Base-by-base conservation (phyloP, 2,113 vertebrate species). In the Lamprologus callipterus region DNA sequence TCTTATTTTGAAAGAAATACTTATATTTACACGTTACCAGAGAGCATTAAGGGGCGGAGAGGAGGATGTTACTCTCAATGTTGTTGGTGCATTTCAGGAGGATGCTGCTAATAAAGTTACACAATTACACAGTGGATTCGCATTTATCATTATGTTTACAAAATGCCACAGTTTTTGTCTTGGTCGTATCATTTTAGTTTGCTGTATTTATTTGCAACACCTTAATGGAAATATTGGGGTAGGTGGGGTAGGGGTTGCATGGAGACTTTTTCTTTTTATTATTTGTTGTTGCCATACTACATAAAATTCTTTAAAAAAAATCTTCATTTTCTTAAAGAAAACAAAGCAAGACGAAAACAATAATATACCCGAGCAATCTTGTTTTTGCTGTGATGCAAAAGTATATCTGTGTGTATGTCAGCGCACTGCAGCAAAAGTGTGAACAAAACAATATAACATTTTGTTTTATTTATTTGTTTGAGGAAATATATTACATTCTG, bases 31-130 rank as follows among this genome's bases (percentile, higher is more conserved):
- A 6, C 0, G 0, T 60, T 60, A 31, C 57, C 14, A 60, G 26
- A 17, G 57, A 60, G 26, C 8, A 17, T 60, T 60, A 60, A 31
- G 14, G 26, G 26, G 57, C 0, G 0, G 8, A 60, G 57, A 31
- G 26, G 26, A 31, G 26, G 14, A 60, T 60, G 26, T 60, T 60
- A 17, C 8, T 60, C 57, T 9, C 8, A 31, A 3, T 60, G 57
- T 60, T 60, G 3, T 6, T 60, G 26, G 14, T 0, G 8, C 57
- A 31, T 60, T 58, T 58, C 57, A 31, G 14, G 57, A 1, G 14
- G 26, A 60, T 0, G 14, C 57, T 31, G 8, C 57, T 60, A 60
- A 17, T 60, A 31, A 60, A 60, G 57, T 31, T 60, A 31, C 57
- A 31, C 26, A 60, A 31, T 1, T 31, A 60, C 26, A 60, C 26